Percentiles rank a stretch among this genome's conserved stretches.
Evolutionary conservation across 1,140 invertebrate species (phyloP).

Genomic region (Drosophila malerkotliana): DNA sequence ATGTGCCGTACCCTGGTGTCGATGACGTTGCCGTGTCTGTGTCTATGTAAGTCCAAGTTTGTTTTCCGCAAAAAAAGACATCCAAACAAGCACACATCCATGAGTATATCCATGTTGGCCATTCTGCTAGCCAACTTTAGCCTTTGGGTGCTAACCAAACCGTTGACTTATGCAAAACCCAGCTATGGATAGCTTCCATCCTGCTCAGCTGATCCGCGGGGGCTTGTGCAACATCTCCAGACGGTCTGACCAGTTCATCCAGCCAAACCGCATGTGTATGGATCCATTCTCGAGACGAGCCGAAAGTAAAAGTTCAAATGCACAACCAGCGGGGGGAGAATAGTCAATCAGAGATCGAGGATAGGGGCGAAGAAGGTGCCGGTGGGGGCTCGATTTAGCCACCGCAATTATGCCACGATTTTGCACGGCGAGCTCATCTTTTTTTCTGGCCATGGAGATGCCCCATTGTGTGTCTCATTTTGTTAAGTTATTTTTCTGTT

Average conservation of each 20-base stretch:
- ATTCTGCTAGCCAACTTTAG: slow-evolving; percentile 72
- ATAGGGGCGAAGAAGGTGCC: slow-evolving; percentile 27
- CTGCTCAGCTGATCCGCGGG: slow-evolving; percentile 18
- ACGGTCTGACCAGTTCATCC: slow-evolving; percentile 29
- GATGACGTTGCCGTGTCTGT: slow-evolving; percentile 31
- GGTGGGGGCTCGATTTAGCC: slow-evolving; percentile 28
- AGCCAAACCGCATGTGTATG: slow-evolving; percentile 50
- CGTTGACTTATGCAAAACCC: slow-evolving; percentile 61
- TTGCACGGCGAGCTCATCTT: slow-evolving; percentile 52
- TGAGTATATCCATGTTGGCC: slow-evolving; percentile 18
- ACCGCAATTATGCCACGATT: slow-evolving; percentile 44
- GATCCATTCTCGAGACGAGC: slow-evolving; percentile 31
- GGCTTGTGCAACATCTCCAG: slow-evolving; percentile 53
- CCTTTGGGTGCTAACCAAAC: slow-evolving; percentile 68
- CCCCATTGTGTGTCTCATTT: slow-evolving; percentile 39
- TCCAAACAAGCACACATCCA: slow-evolving; percentile 10
- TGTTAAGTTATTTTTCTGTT: slow-evolving; percentile 10
- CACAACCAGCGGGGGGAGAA: slow-evolving; percentile 19
- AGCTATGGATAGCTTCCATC: slow-evolving; percentile 8
- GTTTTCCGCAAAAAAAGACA: slow-evolving; percentile 39
- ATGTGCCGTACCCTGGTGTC: slow-evolving; percentile 38
- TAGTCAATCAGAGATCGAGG: slow-evolving; percentile 32
- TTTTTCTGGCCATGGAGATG: slow-evolving; percentile 55
- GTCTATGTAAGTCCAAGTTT: slow-evolving; percentile 31
- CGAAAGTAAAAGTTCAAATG: slow-evolving; percentile 67